Evolutionary conservation across 2,888 invertebrate genomes (phyloP), one percentile per base, ranked within the genome.

Genomic region (Pterostichus niger): DNA sequence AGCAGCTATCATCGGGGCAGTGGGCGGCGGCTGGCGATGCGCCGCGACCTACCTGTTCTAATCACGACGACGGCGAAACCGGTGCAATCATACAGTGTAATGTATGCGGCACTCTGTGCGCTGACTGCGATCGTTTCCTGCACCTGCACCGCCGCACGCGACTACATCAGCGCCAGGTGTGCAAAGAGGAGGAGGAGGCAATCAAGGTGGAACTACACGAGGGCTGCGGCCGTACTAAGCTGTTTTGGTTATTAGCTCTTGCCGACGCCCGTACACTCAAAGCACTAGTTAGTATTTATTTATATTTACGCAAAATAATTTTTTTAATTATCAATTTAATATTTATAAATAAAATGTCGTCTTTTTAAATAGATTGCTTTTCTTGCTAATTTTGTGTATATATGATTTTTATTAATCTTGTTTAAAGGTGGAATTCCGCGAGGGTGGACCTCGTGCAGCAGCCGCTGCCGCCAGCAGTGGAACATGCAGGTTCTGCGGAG

Each of bases 41-140:
- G 59, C 93, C 93, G 10, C 92, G 97, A 88, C 96, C 97, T 6
- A 94, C 95, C 85, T 99, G 99, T 90, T 94, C 94, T 76, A 99
- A 99, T 90, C 99, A 99, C 89, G 99, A 99, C 88, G 99, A 99
- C 89, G 97, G 96, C 0, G 94, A 96, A 88, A 99, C 98, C 0
- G 92, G 94, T 11, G 99, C 98, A 0, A 96, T 98, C 84, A 96
- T 99, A 84, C 96, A 98, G 86, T 99, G 99, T 89, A 95, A 94
- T 86, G 92, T 93, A 6, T 99, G 99, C 88, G 98, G 97, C 17
- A 95, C 98, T 84, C 92, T 99, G 44, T 99, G 99, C 89, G 95
- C 96, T 0, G 99, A 99, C 88, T 99, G 99, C 89, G 99, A 99
- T 90, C 93, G 98, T 79, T 97, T 98, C 88, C 91, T 99, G 84